These are phyloP conservation scores for Zaprionus africanus DNA, from an alignment of 1,140 invertebrate species.

Conservation along the genomic window DNA sequence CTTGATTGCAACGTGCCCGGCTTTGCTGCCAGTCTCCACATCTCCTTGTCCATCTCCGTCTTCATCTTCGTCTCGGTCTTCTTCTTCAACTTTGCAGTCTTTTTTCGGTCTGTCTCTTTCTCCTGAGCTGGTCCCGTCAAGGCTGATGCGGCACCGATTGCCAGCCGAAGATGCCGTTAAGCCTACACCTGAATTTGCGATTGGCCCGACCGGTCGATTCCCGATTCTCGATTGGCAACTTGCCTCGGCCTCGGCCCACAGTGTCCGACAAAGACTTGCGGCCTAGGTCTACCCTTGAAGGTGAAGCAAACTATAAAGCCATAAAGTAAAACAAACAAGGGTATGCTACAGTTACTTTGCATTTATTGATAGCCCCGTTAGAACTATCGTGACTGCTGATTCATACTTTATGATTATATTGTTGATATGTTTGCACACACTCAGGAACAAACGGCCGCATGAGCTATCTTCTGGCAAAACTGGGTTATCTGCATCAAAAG, in stretches of 20 bases:
- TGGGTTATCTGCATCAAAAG: not conserved
- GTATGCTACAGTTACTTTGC: not conserved
- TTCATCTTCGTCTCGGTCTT: not conserved
- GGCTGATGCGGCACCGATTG: conserved; percentile 44
- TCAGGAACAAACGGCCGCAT: not conserved
- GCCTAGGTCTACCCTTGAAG: not conserved
- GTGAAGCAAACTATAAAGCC: not conserved
- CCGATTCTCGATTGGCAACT: conserved; percentile 28
- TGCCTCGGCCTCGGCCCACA: not conserved
- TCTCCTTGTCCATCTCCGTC: not conserved
- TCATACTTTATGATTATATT: conserved; percentile 4
- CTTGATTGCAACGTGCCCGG: conserved; percentile 44
- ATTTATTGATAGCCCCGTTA: not conserved
- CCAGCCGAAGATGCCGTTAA: conserved; percentile 42
- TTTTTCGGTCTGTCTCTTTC: conserved; percentile 5
- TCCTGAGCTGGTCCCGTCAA: conserved; percentile 16
- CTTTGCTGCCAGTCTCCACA: not conserved
- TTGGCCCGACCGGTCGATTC: conserved; percentile 28
- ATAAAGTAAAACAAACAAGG: not conserved
- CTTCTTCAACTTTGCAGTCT: conserved; percentile 5
- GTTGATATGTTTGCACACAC: not conserved
- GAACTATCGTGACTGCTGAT: not conserved
- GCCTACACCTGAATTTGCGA: conserved; percentile 34
- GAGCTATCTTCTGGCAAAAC: not conserved
- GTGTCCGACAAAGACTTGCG: conserved; percentile 5